phyloP scores from a whole-genome alignment of 2,113 vertebrate species.

The Sturnira hondurensis region DNA sequence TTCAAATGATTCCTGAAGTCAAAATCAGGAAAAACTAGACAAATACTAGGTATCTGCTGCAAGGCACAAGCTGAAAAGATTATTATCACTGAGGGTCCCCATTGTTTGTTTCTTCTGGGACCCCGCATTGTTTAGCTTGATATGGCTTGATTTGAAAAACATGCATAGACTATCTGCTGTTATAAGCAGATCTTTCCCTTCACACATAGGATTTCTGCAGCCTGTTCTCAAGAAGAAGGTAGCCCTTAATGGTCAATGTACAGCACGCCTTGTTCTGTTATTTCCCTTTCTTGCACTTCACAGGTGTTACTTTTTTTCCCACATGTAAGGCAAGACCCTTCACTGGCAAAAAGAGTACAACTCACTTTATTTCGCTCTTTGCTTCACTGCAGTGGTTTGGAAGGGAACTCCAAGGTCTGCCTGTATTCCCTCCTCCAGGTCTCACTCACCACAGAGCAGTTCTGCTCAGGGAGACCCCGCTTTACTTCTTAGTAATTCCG shows the following conservation, averaged over 20 bases:
- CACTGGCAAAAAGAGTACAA: neutral
- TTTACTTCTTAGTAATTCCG: neutral
- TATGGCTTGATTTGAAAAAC: neutral
- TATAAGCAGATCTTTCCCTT: neutral
- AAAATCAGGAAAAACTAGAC: neutral
- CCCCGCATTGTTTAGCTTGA: neutral
- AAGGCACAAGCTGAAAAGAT: neutral
- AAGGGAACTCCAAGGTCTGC: neutral
- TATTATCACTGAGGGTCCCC: neutral
- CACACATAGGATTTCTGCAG: neutral
- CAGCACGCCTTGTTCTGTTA: too few species aligned
- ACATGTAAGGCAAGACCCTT: neutral
- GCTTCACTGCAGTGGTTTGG: too few species aligned
- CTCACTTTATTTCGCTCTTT: neutral
- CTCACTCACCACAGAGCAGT: neutral
- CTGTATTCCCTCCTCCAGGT: neutral
- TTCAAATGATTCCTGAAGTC: neutral
- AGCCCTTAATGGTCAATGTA: neutral
- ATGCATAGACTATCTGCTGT: neutral
- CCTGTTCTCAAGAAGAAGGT: neutral
- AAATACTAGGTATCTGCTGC: neutral
- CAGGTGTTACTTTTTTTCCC: neutral
- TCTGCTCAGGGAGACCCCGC: neutral
- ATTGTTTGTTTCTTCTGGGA: neutral
- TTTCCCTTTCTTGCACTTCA: neutral